Base-by-base conservation (phyloP, 2,797 vertebrate species). In the Poeciliopsis paucimaculata region DNA sequence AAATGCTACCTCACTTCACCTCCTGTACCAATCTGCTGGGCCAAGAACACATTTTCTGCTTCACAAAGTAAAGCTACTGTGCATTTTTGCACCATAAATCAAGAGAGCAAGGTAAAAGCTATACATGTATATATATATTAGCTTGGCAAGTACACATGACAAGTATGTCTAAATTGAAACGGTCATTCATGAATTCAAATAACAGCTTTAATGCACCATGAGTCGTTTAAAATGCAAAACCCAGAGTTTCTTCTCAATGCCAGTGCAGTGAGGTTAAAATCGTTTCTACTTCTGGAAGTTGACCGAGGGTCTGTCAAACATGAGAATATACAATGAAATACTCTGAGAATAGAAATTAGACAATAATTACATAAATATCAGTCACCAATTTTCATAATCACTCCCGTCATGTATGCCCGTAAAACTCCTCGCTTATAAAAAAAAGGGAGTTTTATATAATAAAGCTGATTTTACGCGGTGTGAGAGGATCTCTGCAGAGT, bases 61-160 rank as follows among this genome's bases (percentile, higher is more conserved):
- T 76, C 26, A 72, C 43, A 26, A 68, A 47, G 47, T 72, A 77
- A 57, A 76, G 4, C 62, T 64, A 46, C 68, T 36, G 26, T 82
- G 71, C 51, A 11, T 77, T 70, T 28, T 80, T 78, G 51, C 62
- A 47, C 60, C 41, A 72, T 16, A 0, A 18, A 7, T 49, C 51
- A 45, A 47, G 26, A 78, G 34, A 66, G 31, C 26, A 68, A 46
- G 64, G 23, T 36, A 80, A 60, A 16, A 6, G 10, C 76, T 43
- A 7, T 31, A 43, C 41, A 53, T 41, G 11, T 81, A 72, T 46
- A 13, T 4, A 46, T 46, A 73, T 60, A 0, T 57, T 23, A 68
- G 28, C 49, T 89, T 82, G 45, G 82, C 66, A 87, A 81, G 28
- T 78, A 80, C 73, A 77, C 75, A 79, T 76, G 87, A 43, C 43